These are phyloP conservation scores for Loripinus fragilis DNA, from an alignment of 2,888 invertebrate species.

Conservation along the genomic window DNA sequence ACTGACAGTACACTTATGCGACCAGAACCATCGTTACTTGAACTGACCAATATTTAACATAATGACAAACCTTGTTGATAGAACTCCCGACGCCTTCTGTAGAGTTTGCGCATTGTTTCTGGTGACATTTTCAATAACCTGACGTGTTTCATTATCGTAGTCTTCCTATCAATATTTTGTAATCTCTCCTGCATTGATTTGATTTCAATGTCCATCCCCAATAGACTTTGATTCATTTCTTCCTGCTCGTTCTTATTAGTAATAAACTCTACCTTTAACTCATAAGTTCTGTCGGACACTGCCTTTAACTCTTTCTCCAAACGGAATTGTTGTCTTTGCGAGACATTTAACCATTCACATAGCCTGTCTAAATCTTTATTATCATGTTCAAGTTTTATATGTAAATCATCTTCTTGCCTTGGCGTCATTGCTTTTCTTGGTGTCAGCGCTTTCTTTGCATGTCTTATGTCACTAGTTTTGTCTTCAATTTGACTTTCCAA, in stretches of 20 bases:
- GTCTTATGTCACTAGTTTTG: constrained; percentile 63
- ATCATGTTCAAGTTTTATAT: constrained; percentile 52
- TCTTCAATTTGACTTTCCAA: constrained; percentile 61
- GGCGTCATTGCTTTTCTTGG: constrained; percentile 57
- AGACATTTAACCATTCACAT: constrained; percentile 61
- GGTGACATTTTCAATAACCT: constrained; percentile 73
- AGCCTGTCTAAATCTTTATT: constrained; percentile 61
- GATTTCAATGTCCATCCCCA: constrained; percentile 65
- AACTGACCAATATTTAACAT: no score
- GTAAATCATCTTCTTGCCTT: constrained; percentile 62
- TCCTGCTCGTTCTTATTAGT: constrained; percentile 66
- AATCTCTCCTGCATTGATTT: constrained; percentile 67
- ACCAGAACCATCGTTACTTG: no score
- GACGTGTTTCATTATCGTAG: constrained; percentile 70
- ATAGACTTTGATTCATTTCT: constrained; percentile 61
- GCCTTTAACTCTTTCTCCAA: constrained; percentile 65
- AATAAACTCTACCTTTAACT: constrained; percentile 71
- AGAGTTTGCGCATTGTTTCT: constrained; percentile 71
- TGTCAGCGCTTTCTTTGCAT: constrained; percentile 62
- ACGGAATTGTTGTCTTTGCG: constrained; percentile 58
- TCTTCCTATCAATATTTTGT: constrained; percentile 65
- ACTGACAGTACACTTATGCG: no score
- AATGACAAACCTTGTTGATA: constrained; percentile 54
- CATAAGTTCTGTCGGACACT: constrained; percentile 69
- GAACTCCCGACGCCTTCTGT: constrained; percentile 61